These are phyloP conservation scores for Altica lythri DNA, from an alignment of 2,888 invertebrate genomes.

Conservation along the genomic window DNA sequence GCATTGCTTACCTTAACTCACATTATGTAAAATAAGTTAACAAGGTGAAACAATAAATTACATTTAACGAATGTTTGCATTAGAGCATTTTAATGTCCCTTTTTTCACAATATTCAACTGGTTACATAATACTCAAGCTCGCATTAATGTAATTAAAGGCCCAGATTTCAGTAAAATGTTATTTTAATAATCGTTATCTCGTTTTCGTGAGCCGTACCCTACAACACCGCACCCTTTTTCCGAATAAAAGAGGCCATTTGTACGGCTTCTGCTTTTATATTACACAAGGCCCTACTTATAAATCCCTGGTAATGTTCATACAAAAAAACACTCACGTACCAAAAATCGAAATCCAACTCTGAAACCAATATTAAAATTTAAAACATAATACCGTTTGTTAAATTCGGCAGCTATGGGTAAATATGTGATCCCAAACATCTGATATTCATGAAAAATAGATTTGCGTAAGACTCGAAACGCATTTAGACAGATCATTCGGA, in stretches of 20 bases:
- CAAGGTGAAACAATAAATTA: slow-evolving; percentile 4
- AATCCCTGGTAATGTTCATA: slow-evolving; percentile 9
- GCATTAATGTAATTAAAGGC: slow-evolving; percentile 33
- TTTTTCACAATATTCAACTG: slow-evolving; percentile 25
- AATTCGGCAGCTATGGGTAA: slow-evolving; percentile 29
- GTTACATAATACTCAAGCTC: slow-evolving; percentile 25
- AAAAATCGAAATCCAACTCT: slow-evolving; percentile 15
- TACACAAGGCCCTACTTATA: slow-evolving; percentile 11
- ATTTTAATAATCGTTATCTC: slow-evolving; percentile 37
- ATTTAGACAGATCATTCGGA: too few relatives aligned
- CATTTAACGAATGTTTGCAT: slow-evolving; percentile 16
- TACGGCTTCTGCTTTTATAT: slow-evolving; percentile 28
- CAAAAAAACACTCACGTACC: slow-evolving; percentile 20
- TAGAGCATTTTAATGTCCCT: slow-evolving; percentile 17
- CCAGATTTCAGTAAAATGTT: slow-evolving; percentile 32
- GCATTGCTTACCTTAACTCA: too few relatives aligned
- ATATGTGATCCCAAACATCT: slow-evolving; percentile 21
- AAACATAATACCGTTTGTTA: slow-evolving; percentile 33
- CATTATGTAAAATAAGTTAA: slow-evolving; percentile 1
- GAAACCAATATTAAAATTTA: slow-evolving; percentile 30
- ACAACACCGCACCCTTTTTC: slow-evolving; percentile 29
- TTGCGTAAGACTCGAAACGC: not conserved
- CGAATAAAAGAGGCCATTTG: slow-evolving; percentile 34
- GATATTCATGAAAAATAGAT: slow-evolving; percentile 21
- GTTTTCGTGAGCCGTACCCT: slow-evolving; percentile 30